A percentile compares a stretch with the other conserved stretches of the same genome.
phyloP scores from a whole-genome alignment of 1,140 invertebrate genomes.

The Tetraneura akinire region DNA sequence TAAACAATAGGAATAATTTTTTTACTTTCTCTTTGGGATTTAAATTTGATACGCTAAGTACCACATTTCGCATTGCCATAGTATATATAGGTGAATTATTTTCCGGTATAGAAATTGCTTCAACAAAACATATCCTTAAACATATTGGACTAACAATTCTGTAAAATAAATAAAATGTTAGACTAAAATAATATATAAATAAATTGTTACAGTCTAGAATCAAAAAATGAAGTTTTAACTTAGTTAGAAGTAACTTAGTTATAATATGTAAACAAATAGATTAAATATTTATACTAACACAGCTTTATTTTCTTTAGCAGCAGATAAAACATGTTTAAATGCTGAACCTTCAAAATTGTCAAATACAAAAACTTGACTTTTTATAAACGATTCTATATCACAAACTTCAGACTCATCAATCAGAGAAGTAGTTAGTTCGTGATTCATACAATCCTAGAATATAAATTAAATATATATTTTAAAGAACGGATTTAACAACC shows the following conservation, averaged over 20 bases:
- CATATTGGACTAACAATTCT: constrained; percentile 79
- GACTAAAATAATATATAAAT: not conserved
- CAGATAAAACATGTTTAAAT: constrained; percentile 11
- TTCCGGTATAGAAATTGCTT: constrained; percentile 73
- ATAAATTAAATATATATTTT: not conserved
- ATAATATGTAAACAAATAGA: not conserved
- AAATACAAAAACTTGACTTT: constrained; percentile 40
- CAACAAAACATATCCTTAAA: constrained; percentile 72
- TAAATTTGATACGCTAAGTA: constrained; percentile 74
- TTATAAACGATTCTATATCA: constrained; percentile 26
- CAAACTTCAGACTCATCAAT: constrained; percentile 26
- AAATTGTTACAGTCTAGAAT: not conserved
- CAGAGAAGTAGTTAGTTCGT: constrained; percentile 16
- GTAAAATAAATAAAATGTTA: constrained; percentile 58
- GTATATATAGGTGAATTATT: constrained; percentile 76
- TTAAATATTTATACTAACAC: constrained; percentile 46
- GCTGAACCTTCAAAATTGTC: constrained; percentile 41
- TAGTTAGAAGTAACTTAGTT: not conserved
- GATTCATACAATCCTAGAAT: constrained; percentile 30
- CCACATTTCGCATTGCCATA: constrained; percentile 76
- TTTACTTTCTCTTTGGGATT: constrained; percentile 66
- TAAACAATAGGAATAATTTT: not conserved
- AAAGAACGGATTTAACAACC: too few relatives aligned
- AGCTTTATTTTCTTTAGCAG: constrained; percentile 33
- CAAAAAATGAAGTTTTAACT: not conserved